Evolutionary conservation across 2,113 vertebrate genomes (phyloP), one percentile per base, ranked within the genome.

Genomic region (Corythornis vintsioides): DNA sequence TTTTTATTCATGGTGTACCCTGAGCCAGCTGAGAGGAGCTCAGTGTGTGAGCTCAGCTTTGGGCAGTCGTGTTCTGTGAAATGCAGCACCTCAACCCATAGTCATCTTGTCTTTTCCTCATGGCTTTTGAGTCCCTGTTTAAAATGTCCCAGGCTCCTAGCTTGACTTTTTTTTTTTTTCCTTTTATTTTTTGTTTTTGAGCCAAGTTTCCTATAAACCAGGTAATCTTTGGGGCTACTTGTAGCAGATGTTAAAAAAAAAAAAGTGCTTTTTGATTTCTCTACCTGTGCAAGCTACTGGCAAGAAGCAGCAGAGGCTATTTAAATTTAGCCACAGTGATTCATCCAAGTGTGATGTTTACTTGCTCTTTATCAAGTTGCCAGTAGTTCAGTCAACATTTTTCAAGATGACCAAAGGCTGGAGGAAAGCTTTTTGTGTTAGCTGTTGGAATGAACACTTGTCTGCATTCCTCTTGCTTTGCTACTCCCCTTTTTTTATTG

Each of bases 61-160:
- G 42, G 65, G 85, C 47, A 55, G 0, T 12, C 0, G 0, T 60
- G 3, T 38, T 35, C 7, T 0, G 0, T 61, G n/a, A 21, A 76
- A 25, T 15, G 35, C 35, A 29, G 1, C 0, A 0, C 48, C 0
- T 0, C n/a, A 40, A 16, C 8, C 48, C 28, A 3, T 42, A 1
- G 0, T 29, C 20, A 1, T 11, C 45, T 7, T 70, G 48, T 7
- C 53, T 12, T 48, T 86, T 72, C 53, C 42, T 67, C 11, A 19
- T 13, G 38, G 33, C 52, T 78, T 72, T 28, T 52, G 50, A 65
- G 13, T 28, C 24, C 28, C 77, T 82, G 48, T 40, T 71, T 29
- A 61, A 78, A 84, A 67, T 35, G 25, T 35, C 59, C 19, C 40
- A 38, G 11, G 38, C 18, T 70, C 11, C 17, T 57, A 24, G 35